phyloP scores from a whole-genome alignment of 2,113 vertebrate genomes.

The Andinoacara biseriatus region DNA sequence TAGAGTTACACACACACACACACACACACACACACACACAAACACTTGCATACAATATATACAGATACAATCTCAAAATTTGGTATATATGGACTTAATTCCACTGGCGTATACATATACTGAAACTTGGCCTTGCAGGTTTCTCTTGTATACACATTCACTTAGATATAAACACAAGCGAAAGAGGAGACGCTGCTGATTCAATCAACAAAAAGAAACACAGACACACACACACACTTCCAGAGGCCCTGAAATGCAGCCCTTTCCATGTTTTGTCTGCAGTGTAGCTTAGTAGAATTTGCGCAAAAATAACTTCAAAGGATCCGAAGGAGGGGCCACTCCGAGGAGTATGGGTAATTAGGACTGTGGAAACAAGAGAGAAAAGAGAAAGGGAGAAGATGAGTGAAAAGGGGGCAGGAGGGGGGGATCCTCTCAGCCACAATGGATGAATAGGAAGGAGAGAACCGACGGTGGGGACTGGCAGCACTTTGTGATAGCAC shows the following conservation, averaged over 20 bases:
- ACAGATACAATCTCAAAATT: constrained; percentile 55
- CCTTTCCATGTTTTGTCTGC: constrained; percentile 70
- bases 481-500: constrained; percentile 45
- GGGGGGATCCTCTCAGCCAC: constrained; percentile 59
- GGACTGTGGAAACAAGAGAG: constrained; percentile 44
- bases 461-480: constrained; percentile 7
- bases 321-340: constrained; percentile 63
- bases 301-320: constrained; percentile 77
- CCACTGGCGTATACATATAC: constrained; percentile 18
- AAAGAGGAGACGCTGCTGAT: constrained; percentile 60
- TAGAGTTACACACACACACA: constrained; percentile 5
- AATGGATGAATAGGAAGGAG: constrained; percentile 61
- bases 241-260: constrained; percentile 49
- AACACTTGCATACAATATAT: neutral
- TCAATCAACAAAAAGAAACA: constrained; percentile 45
- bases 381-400: constrained; percentile 53
- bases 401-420: constrained; percentile 42
- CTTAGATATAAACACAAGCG: constrained; percentile 54
- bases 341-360: constrained; percentile 72
- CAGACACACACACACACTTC: constrained; percentile 12
- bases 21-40: neutral
- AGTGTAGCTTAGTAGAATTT: constrained; percentile 69
- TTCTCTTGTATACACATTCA: constrained; percentile 42
- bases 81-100: constrained; percentile 32
- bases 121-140: constrained; percentile 13